phyloP scores from a whole-genome alignment of 2,797 vertebrate genomes.

The Pempheris klunzingeri region DNA sequence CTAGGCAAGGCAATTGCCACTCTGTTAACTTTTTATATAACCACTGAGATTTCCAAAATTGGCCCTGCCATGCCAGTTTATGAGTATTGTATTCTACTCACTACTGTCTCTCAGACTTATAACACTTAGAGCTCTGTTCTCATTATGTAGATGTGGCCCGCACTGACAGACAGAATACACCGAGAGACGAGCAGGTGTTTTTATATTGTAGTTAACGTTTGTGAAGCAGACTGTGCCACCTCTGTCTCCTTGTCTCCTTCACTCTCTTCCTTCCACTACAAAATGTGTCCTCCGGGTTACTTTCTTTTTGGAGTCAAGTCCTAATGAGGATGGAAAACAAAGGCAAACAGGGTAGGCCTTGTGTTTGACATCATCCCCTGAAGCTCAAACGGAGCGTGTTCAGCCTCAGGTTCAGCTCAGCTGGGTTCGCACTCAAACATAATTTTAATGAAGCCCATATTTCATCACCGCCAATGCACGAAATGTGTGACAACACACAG shows the following conservation, averaged over 20 bases:
- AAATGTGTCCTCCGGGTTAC: not conserved
- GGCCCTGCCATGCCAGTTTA: not conserved
- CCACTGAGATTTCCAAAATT: constrained; percentile 10
- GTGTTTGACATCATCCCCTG: not conserved
- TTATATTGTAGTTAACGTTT: not conserved
- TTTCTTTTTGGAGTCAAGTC: not conserved
- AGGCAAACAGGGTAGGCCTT: not conserved
- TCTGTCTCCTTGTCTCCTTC: constrained; percentile 5
- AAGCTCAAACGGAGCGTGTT: not conserved
- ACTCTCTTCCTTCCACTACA: not conserved
- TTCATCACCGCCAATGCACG: not conserved
- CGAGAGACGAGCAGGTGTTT: not conserved
- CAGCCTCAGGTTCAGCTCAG: not conserved
- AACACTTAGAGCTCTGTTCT: not conserved
- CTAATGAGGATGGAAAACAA: not conserved
- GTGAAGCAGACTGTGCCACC: too few relatives aligned
- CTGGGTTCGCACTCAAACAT: not conserved
- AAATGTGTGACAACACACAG: not conserved
- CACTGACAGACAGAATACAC: not conserved
- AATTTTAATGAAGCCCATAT: not conserved
- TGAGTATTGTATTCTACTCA: not conserved
- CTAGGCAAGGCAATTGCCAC: not conserved
- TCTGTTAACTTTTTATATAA: constrained; percentile 5
- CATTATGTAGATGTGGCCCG: not conserved
- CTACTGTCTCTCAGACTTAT: not conserved